Base-by-base conservation (phyloP, 92 coral and sea anemone species). In the Hydrozoanthus gracilis region DNA sequence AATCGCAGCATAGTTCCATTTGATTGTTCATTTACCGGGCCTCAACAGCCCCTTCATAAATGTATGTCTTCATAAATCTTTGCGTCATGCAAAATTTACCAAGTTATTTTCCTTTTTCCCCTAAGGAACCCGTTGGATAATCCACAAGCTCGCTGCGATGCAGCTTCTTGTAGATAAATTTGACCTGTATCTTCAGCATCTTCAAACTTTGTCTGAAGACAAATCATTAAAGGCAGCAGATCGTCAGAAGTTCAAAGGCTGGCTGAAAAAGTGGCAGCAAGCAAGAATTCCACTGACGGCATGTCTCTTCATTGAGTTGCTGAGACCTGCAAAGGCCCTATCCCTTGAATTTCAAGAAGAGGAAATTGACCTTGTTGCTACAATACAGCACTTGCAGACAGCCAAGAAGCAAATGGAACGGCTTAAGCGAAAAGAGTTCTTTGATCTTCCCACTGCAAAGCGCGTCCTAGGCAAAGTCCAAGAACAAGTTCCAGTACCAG, bases 111-210 rank as follows among this genome's bases (percentile, higher is more conserved):
- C 55, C 47, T 87, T 78, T 67, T 51, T 82, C 52, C 87, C 75
- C 83, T 65, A 12, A 92, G 92, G 95, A 7, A 92, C 95, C 51
- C 89, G 92, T 92, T 90, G 95, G 93, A 87, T 92, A 85, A 76
- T 93, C 11, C 95, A 92, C 89, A 92, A 92, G 84, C 65, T 92
- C 35, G 90, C 55, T 73, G 95, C 93, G 4, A 51, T 92, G 90
- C 92, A 90, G 86, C 90, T 82, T 74, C 50, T 92, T 48, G 79
- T 88, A 52, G 95, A 92, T 77, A 92, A 92, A 72, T 90, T 48
- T 79, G 95, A 93, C 77, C 79, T 91, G 18, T 92, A 92, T 76
- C 44, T 82, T 27, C 93, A 88, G 89, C 95, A 92, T 70, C 90
- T 92, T 27, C 86, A 90, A 83, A 82, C 78, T 79, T 88, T 92